phyloP scores from a whole-genome alignment of 2,888 invertebrate genomes.

The Drosophila percnosoma region DNA sequence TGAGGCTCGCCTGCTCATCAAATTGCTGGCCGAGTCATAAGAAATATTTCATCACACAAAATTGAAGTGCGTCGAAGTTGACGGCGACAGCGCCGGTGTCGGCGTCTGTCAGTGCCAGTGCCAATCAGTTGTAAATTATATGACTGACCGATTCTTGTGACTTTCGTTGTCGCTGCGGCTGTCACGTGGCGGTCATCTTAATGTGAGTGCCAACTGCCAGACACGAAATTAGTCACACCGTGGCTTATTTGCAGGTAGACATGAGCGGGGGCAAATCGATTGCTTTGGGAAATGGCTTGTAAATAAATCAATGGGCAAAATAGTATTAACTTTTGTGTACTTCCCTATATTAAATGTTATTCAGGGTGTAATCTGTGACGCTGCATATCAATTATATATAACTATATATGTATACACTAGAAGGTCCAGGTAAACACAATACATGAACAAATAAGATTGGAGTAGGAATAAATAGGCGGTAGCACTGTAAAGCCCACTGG shows the following conservation, averaged over 20 bases:
- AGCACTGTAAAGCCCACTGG: neutral
- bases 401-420: neutral
- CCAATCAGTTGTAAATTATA: conserved; percentile 72
- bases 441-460: too few relatives aligned
- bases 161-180: conserved; percentile 26
- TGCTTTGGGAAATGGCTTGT: conserved; percentile 40
- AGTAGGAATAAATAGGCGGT: neutral
- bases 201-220: conserved; percentile 41
- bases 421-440: too few relatives aligned
- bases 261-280: conserved; percentile 34
- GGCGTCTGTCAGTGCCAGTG: conserved; percentile 75
- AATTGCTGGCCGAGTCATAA: conserved; percentile 66
- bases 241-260: conserved; percentile 6
- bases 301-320: conserved; percentile 44
- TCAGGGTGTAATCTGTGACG: conserved; percentile 6
- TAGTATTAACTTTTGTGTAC: neutral
- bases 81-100: conserved; percentile 40
- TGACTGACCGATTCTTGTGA: conserved; percentile 72
- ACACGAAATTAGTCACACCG: conserved; percentile 38
- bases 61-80: conserved; percentile 64
- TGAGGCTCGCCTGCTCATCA: conserved; percentile 19
- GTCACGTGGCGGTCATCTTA: conserved; percentile 53
- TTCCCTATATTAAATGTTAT: conserved; percentile 12
- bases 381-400: too few relatives aligned
- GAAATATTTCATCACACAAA: conserved; percentile 76